Evolutionary conservation across 1,140 invertebrate species (phyloP), one percentile per base, ranked within the genome.

Genomic region (Ceratina australensis): DNA sequence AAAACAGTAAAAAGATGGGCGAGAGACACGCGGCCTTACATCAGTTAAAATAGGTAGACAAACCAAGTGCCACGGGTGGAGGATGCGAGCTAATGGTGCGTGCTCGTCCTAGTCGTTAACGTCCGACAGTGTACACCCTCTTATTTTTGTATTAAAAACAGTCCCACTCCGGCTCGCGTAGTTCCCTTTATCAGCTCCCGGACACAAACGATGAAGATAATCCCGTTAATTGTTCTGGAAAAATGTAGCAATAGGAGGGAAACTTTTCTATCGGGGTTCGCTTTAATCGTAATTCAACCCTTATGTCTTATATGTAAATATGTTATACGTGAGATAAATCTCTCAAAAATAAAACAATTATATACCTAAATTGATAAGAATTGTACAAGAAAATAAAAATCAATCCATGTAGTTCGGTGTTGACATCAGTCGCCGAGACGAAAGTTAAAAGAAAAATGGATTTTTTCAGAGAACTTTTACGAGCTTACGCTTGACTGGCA

Each of bases 121-220:
- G 81, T 87, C 82, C 79, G 57, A 63, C 84, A 82, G 86, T 42
- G 33, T 42, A 42, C 81, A 84, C 81, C 88, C 87, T 87, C 87
- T 90, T 89, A 90, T 90, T 90, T 90, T 89, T 89, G 79, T 84
- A 90, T 90, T 89, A 89, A 91, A 90, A 89, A 88, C 84, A 85
- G 73, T 84, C 86, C 82, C 64, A 16, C 26, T 52, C 16, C 5
- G 33, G 22, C 20, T 67, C 52, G 16, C 77, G 4, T 18, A 20
- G 56, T 20, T 75, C 22, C 33, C 64, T 72, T 75, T 83, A 85
- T 87, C 63, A 77, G 33, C 33, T 42, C 33, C 33, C 67, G 60
- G 71, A n/a, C 71, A 52, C 74, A 13, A 49, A 52, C 47, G 47
- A 59, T n/a, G 16, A 4, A 26, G 63, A 52, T 82, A 81, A 88